These are phyloP conservation scores for Oxystoma pomonae DNA, from an alignment of 2,888 invertebrate species.

Conservation along the genomic window DNA sequence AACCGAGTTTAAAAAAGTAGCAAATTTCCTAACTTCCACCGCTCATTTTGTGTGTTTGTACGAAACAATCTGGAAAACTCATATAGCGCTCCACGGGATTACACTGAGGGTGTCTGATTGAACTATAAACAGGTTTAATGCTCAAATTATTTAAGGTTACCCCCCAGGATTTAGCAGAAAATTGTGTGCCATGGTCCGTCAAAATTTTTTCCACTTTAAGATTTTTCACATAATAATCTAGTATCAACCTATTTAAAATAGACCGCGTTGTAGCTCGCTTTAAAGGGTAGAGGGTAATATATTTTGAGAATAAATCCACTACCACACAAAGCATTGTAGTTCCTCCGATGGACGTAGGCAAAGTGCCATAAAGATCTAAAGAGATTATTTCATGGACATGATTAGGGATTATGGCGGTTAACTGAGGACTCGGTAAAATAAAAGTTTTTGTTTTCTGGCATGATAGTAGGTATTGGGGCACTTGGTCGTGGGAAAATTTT, in stretches of 20 bases:
- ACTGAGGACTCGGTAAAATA: slow-evolving; percentile 4
- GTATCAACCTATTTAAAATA: neutral
- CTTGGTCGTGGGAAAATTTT: too few relatives aligned
- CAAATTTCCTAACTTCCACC: neutral
- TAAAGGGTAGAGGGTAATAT: neutral
- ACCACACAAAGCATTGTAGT: neutral
- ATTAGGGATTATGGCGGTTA: slow-evolving; percentile 1
- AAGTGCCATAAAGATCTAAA: neutral
- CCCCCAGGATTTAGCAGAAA: neutral
- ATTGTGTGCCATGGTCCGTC: neutral
- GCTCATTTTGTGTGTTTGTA: neutral
- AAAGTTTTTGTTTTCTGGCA: slow-evolving; percentile 11
- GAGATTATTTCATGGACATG: neutral
- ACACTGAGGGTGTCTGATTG: neutral
- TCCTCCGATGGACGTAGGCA: neutral
- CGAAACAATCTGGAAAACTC: too few relatives aligned
- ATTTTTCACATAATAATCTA: neutral
- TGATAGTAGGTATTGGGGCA: too few relatives aligned
- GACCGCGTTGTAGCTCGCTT: neutral
- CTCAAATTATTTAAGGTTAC: neutral
- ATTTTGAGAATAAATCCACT: slow-evolving; percentile 3
- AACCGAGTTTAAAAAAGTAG: neutral
- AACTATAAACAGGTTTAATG: neutral
- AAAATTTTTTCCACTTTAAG: neutral
- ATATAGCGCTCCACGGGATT: neutral